Evolutionary conservation across 1,140 invertebrate genomes (phyloP).

Genomic region (Brevipalpus yothersi): DNA sequence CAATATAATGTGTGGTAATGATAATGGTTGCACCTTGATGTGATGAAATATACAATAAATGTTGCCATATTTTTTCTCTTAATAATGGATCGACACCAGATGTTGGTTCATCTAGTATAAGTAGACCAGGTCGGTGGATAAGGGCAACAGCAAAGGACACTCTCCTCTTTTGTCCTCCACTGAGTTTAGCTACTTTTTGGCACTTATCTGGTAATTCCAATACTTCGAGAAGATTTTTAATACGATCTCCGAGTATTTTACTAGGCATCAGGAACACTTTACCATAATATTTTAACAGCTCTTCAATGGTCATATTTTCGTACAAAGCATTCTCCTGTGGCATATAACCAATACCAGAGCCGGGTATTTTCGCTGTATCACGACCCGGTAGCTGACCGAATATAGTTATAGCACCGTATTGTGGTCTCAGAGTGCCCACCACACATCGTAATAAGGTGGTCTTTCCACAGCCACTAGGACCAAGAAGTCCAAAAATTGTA

Average conservation of each 20-base stretch:
- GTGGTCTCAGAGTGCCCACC: conserved; percentile 17
- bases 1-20: conserved; percentile 24
- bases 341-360: conserved; percentile 22
- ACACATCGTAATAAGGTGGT: conserved; percentile 22
- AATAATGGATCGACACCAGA: conserved; percentile 25
- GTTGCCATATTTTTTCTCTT: conserved; percentile 69
- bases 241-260: background rate
- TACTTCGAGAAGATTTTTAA: background rate
- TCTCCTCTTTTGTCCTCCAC: conserved; percentile 71
- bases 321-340: conserved; percentile 22
- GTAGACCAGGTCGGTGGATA: conserved; percentile 32
- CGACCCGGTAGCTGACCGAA: conserved; percentile 19
- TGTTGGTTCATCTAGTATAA: conserved; percentile 22
- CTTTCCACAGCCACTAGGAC: conserved; percentile 27
- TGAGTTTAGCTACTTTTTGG: background rate
- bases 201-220: conserved; percentile 31
- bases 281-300: conserved; percentile 21
- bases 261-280: background rate
- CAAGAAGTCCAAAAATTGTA: conserved; percentile 9
- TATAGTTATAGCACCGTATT: conserved; percentile 17
- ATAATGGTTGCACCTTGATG: conserved; percentile 26
- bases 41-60: conserved; percentile 53
- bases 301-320: conserved; percentile 19
- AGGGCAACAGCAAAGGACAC: conserved; percentile 76
- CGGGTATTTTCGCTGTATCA: conserved; percentile 19